phyloP scores from a whole-genome alignment of 2,113 vertebrate species.

The Oncorhynchus keta region DNA sequence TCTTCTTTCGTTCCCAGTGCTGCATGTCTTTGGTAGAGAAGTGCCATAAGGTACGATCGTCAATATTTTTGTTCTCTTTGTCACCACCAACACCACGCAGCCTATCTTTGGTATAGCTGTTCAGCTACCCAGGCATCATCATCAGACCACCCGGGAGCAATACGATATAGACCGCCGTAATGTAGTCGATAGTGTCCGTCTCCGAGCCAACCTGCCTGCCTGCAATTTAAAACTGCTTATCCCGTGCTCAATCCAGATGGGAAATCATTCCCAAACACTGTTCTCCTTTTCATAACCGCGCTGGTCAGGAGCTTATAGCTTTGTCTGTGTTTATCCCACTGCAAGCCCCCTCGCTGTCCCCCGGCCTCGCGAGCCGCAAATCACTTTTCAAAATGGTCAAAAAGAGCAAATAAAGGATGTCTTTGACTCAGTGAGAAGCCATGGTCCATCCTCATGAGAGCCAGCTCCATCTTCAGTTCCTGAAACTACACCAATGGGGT shows the following conservation, averaged over 20 bases:
- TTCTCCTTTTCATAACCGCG: slow-evolving; percentile 59
- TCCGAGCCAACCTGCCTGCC: slow-evolving; percentile 28
- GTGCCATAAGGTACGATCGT: slow-evolving; percentile 19
- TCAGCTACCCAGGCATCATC: not conserved
- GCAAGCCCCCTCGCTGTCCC: slow-evolving; percentile 1
- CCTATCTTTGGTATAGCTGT: not conserved
- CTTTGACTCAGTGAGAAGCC: not conserved
- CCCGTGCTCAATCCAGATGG: slow-evolving; percentile 64
- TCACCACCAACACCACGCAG: not conserved
- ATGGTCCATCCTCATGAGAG: not conserved
- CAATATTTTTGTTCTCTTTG: slow-evolving; percentile 11
- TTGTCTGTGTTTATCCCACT: slow-evolving; percentile 46
- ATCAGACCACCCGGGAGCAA: slow-evolving; percentile 46
- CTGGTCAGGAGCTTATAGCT: slow-evolving; percentile 45
- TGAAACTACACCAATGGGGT: not conserved
- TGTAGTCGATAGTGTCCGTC: slow-evolving; percentile 58
- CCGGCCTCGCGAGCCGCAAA: slow-evolving; percentile 34
- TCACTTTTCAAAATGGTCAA: slow-evolving; percentile 48
- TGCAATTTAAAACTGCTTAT: slow-evolving; percentile 65
- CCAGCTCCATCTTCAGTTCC: too few relatives aligned
- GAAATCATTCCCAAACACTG: slow-evolving; percentile 64
- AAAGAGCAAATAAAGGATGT: slow-evolving; percentile 45
- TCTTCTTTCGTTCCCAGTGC: too few relatives aligned
- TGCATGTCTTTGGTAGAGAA: too few relatives aligned
- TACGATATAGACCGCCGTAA: slow-evolving; percentile 52